A percentile compares a stretch with the other conserved stretches of the same genome.
Evolutionary conservation across 2,113 vertebrate genomes (phyloP).

Genomic region (Delphinus delphis): DNA sequence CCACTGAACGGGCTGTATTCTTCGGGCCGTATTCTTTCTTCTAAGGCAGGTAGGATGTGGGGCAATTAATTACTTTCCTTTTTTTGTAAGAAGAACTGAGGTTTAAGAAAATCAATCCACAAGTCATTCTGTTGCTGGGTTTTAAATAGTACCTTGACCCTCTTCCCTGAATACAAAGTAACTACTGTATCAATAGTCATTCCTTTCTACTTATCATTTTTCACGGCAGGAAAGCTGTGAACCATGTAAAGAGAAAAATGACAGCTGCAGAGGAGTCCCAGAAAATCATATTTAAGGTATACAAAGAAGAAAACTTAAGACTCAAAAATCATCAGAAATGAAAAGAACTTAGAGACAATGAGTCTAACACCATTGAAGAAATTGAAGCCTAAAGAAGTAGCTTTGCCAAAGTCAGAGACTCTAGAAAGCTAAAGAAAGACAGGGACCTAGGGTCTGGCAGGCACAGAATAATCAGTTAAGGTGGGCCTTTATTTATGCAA

Average conservation of each 20-base stretch:
- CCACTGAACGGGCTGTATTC: background rate
- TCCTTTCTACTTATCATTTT: slow-evolving; percentile 64
- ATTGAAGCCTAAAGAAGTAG: slow-evolving; percentile 13
- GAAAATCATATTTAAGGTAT: slow-evolving; percentile 59
- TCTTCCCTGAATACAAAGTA: slow-evolving; percentile 71
- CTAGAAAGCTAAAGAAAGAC: slow-evolving; percentile 7
- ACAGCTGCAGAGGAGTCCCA: slow-evolving; percentile 41
- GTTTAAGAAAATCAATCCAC: slow-evolving; percentile 65
- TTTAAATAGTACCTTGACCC: slow-evolving; percentile 65
- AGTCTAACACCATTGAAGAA: slow-evolving; percentile 30
- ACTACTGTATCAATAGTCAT: slow-evolving; percentile 64
- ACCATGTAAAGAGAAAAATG: slow-evolving; percentile 68
- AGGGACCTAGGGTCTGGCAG: background rate
- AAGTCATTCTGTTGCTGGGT: slow-evolving; percentile 56
- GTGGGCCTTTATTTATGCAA: background rate
- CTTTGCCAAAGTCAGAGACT: slow-evolving; percentile 39
- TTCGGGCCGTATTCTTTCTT: slow-evolving; percentile 38
- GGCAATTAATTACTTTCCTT: slow-evolving; percentile 63
- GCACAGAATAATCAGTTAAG: background rate
- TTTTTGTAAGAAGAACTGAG: slow-evolving; percentile 40
- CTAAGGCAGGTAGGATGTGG: background rate
- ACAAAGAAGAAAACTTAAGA: slow-evolving; percentile 59
- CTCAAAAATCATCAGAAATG: slow-evolving; percentile 59
- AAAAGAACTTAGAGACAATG: slow-evolving; percentile 49
- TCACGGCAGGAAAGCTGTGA: slow-evolving; percentile 64